A percentile compares a stretch with the other conserved stretches of the same genome.
These are phyloP conservation scores for Chunga burmeisteri DNA, from an alignment of 2,113 vertebrate genomes.

Conservation along the genomic window DNA sequence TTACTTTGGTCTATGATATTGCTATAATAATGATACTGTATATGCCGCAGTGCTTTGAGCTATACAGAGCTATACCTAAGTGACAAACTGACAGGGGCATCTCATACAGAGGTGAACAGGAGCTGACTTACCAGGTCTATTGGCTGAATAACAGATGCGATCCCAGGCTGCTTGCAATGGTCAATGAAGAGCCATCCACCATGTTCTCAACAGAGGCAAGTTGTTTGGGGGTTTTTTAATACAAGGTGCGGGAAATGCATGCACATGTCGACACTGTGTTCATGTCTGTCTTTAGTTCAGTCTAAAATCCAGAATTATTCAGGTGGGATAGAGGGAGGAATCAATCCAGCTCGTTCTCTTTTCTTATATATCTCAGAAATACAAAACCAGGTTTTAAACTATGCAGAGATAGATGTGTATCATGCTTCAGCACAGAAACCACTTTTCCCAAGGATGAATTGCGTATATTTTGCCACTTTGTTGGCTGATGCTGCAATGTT, in stretches of 20 bases:
- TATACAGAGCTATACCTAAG: fast-evolving
- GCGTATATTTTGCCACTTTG: not conserved
- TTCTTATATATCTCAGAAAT: not conserved
- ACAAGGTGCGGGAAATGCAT: not conserved
- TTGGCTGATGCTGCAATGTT: not conserved
- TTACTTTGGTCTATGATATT: not conserved
- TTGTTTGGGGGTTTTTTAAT: not conserved
- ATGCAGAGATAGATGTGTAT: not conserved
- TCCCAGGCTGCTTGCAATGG: not conserved
- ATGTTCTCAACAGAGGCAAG: not conserved
- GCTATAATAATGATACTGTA: not conserved
- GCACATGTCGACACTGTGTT: fast-evolving
- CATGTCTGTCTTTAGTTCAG: not conserved
- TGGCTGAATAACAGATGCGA: not conserved
- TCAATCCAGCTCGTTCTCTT: not conserved
- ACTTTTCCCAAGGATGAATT: not conserved
- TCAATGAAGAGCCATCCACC: not conserved
- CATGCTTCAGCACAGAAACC: not conserved
- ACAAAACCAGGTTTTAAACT: not conserved
- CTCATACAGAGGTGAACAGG: not conserved
- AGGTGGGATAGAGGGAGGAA: not conserved
- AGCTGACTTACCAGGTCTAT: not conserved
- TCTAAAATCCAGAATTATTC: not conserved
- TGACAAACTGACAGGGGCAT: not conserved
- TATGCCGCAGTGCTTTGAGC: not conserved